Percentiles rank a stretch among this genome's conserved stretches.
Conservation (phyloP, 2,113 vertebrate genomes). For the Mionectes macconnelli region DNA sequence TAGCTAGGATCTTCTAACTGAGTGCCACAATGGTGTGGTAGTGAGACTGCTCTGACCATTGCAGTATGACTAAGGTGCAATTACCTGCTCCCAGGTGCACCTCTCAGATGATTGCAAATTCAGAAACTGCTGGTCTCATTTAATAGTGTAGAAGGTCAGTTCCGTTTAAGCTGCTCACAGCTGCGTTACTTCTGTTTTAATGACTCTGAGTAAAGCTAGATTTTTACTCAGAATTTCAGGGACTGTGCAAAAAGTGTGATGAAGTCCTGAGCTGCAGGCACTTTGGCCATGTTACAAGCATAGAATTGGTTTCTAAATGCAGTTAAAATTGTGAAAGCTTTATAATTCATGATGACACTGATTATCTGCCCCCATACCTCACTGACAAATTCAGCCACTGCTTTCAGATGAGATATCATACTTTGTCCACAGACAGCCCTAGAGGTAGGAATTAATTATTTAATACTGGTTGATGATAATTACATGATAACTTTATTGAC, state of each 20-base stretch:
- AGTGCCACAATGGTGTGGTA: not conserved
- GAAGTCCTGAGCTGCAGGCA: constrained; percentile 58
- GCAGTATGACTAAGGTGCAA: not conserved
- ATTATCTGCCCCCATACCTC: constrained; percentile 36
- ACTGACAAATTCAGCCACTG: constrained; percentile 58
- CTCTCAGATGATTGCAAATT: not conserved
- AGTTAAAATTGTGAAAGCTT: constrained; percentile 72
- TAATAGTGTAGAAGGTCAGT: not conserved
- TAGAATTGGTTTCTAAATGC: constrained; percentile 66
- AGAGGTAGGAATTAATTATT: constrained; percentile 78
- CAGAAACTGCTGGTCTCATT: not conserved
- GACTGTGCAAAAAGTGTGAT: not conserved
- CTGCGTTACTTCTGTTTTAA: not conserved
- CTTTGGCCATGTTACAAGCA: constrained; percentile 38
- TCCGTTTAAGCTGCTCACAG: not conserved
- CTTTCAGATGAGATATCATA: constrained; percentile 54
- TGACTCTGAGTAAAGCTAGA: not conserved
- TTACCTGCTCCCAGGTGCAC: not conserved
- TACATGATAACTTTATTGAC: constrained; percentile 81
- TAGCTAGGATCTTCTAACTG: not conserved
- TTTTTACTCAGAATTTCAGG: not conserved
- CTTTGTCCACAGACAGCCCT: constrained; percentile 70
- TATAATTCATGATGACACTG: constrained; percentile 75
- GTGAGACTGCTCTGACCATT: not conserved
- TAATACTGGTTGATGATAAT: constrained; percentile 73